Evolutionary conservation across 2,888 invertebrate species (phyloP).

Genomic region (Blastobasis adustella): DNA sequence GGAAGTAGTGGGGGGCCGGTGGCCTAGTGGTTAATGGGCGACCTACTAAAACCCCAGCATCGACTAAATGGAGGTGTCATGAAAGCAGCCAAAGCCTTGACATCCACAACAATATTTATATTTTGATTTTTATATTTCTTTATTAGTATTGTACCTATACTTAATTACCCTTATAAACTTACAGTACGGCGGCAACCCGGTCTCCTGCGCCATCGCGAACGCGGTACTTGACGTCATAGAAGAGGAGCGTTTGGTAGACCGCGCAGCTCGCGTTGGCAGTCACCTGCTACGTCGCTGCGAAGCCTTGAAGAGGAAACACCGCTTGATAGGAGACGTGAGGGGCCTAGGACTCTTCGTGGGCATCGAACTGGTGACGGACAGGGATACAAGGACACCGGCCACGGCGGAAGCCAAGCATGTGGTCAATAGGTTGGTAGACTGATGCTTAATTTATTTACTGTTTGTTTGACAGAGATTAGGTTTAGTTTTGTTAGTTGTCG

Average conservation of each 20-base stretch:
- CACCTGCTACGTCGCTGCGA: conserved; percentile 81
- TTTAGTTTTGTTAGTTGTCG: too few relatives aligned
- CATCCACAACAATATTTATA: too few relatives aligned
- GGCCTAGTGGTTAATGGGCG: too few relatives aligned
- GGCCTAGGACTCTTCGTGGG: conserved; percentile 97
- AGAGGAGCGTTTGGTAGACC: conserved; percentile 87
- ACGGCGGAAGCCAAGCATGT: conserved; percentile 86
- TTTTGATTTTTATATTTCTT: too few relatives aligned
- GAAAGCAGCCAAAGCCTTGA: too few relatives aligned
- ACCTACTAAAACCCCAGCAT: too few relatives aligned
- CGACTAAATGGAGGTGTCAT: too few relatives aligned
- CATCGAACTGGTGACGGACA: conserved; percentile 90
- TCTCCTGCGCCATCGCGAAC: conserved; percentile 96
- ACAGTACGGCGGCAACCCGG: conserved; percentile 99
- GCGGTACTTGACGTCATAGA: conserved; percentile 96
- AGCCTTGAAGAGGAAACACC: conserved; percentile 82
- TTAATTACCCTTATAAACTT: conserved; percentile 6
- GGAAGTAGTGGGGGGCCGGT: too few relatives aligned
- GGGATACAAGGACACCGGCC: conserved; percentile 85
- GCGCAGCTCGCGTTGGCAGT: conserved; percentile 88
- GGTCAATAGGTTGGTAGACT: conserved; percentile 76
- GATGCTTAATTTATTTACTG: not conserved
- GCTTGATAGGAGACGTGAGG: conserved; percentile 90
- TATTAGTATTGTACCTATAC: too few relatives aligned
- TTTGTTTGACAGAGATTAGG: not conserved